These are phyloP conservation scores for Asbolus verrucosus DNA, from an alignment of 1,140 invertebrate species.

Conservation along the genomic window DNA sequence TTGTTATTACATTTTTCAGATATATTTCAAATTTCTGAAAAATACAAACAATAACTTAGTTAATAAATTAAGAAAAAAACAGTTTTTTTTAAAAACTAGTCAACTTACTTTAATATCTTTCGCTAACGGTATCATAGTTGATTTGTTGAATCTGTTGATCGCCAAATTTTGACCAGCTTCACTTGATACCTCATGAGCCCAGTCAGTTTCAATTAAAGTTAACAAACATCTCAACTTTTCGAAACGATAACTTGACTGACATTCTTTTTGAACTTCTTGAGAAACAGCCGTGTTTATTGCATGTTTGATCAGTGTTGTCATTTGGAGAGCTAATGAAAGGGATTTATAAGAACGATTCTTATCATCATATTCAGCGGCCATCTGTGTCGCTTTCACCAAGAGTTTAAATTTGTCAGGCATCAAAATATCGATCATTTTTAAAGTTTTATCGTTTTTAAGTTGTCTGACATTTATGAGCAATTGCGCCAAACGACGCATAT, in stretches of 20 bases:
- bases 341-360: no score
- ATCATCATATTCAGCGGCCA: no score
- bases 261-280: constrained; percentile 27
- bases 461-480: no score
- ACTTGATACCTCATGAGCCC: constrained; percentile 47
- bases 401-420: no score
- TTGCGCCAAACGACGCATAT: no score
- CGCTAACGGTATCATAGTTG: constrained; percentile 57
- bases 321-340: constrained; percentile 40
- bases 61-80: no score
- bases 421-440: no score
- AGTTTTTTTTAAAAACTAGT: background rate
- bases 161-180: constrained; percentile 57
- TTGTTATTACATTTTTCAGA: no score
- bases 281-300: constrained; percentile 5
- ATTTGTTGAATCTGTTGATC: constrained; percentile 59
- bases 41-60: no score
- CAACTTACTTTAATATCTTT: constrained; percentile 56
- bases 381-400: no score
- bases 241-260: constrained; percentile 2
- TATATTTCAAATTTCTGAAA: no score
- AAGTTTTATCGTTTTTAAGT: no score
- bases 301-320: constrained; percentile 13
- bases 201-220: constrained; percentile 50
- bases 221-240: constrained; percentile 42